phyloP scores from a whole-genome alignment of 2,113 vertebrate species.

The Aphelocoma coerulescens region DNA sequence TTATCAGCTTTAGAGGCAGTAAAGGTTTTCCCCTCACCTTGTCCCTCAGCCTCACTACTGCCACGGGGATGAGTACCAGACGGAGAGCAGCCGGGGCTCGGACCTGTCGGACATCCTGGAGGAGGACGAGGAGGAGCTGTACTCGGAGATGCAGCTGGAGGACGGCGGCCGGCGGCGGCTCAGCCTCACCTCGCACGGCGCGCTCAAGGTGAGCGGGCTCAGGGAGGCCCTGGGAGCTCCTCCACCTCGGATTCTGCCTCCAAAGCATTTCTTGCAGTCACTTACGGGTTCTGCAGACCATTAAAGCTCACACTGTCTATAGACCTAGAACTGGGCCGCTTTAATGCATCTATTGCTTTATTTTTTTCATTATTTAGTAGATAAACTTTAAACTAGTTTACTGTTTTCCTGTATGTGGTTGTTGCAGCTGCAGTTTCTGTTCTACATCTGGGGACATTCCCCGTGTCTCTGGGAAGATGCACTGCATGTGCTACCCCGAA shows the following conservation, averaged over 20 bases:
- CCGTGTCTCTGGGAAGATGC: not conserved
- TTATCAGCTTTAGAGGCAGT: not conserved
- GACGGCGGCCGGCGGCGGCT: slow-evolving; percentile 84
- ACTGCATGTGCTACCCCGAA: not conserved
- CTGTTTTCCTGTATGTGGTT: fast-evolving
- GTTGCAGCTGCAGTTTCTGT: not conserved
- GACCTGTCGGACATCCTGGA: slow-evolving; percentile 98
- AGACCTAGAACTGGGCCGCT: not conserved
- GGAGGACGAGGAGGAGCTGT: slow-evolving; percentile 97
- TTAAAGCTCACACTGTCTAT: fast-evolving
- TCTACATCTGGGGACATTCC: not conserved
- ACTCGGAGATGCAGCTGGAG: slow-evolving; percentile 95
- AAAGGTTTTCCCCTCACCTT: not conserved
- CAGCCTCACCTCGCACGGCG: slow-evolving; percentile 86
- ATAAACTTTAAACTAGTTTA: no score
- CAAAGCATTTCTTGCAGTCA: not conserved
- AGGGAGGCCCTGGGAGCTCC: not conserved
- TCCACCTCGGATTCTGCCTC: not conserved
- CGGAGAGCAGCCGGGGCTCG: slow-evolving; percentile 94
- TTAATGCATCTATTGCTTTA: not conserved
- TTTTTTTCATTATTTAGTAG: not conserved
- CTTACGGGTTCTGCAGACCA: not conserved
- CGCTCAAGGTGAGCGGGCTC: slow-evolving; percentile 86
- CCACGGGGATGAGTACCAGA: slow-evolving; percentile 91
- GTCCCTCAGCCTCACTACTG: slow-evolving; percentile 80